Base-by-base conservation (phyloP, 2,797 vertebrate species). In the Avahi laniger region DNA sequence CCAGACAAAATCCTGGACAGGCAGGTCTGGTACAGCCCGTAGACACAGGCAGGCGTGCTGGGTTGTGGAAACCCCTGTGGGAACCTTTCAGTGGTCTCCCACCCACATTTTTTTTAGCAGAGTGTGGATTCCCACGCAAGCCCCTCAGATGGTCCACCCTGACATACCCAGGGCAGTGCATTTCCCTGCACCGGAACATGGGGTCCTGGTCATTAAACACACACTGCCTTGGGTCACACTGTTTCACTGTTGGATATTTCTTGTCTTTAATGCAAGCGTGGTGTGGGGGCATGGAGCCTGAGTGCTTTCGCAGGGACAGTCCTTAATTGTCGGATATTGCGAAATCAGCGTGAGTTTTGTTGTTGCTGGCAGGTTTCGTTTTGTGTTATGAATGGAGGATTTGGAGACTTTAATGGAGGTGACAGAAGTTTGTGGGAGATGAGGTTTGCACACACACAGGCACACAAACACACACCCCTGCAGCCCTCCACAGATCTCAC, bases 1-100 rank as follows among this genome's bases (percentile, higher is more conserved):
- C 76, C 9, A 89, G 95, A 97, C 69, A 84, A 93, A 97, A 70
- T 72, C 35, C 94, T 54, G 89, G 72, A 86, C 61, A 8, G 4
- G 28, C 14, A 81, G 65, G n/a, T 54, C 81, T 38, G 61, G 52
- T 3, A 1, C 10, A 22, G 38, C 20, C 30, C 10, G 8, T 13
- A 7, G 54, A n/a, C 48, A 17, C 18, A 7, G 6, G 7, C 17
- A 38, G 92, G 5, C 22, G 75, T 92, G 85, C 43, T 80, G 73
- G 54, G 8, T 86, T 95, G 50, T 85, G 11, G 79, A 33, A 10
- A 10, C 24, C 48, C 2, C 15, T n/a, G 24, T 11, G 3, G 14
- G 82, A 43, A 35, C 81, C 83, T 75, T 50, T 14, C 18, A 10
- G 41, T 30, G 79, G 65, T 43, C 87, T 35, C 81, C 35, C 12